Evolutionary conservation across 2,888 invertebrate species (phyloP), one percentile per base, ranked within the genome.

Genomic region (Ernsta delagoae): DNA sequence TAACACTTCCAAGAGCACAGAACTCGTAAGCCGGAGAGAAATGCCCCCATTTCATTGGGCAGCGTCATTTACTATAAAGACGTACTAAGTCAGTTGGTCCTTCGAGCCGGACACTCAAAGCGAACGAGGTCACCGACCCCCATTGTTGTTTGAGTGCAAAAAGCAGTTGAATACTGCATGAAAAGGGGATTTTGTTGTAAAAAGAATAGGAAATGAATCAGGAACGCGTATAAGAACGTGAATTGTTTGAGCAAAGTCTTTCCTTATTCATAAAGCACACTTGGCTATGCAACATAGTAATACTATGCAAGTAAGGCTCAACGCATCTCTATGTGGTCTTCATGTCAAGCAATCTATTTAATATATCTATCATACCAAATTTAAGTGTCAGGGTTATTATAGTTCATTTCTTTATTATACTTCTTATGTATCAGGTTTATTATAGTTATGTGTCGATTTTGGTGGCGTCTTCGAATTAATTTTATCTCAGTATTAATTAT

Each of bases 141-240:
- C 69, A 69, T 69, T 69, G 69, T 69, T 63, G 53, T 69, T 69
- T 69, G 69, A 69, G 69, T 69, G 62, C 69, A 69, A 63, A 69
- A 69, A 63, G 69, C 53, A 63, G 69, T 69, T 69, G 69, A 69
- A 69, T 69, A 63, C 48, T 62, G 50, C 62, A 69, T 63, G 69
- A 69, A 63, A 54, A 63, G 63, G 59, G 59, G 59, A 59, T 50
- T 68, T 50, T 62, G 48, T 54, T 53, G 34, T 8, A 68, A 62
- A 68, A 68, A 61, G 63, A 69, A 57, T 53, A 34, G 57, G 11
- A 31, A 57, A 68, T 48, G 68, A 63, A 63, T 59, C 12, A 59
- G 8, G 39, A 59, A 39, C 8, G 45, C 8, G 31, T 12, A 9
- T 31, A 43, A 43, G 16, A 7, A 34, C 45, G 56, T 56, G 67